These are phyloP conservation scores for Epiperipatus broadwayi DNA, from an alignment of 2,888 invertebrate genomes.

Conservation along the genomic window DNA sequence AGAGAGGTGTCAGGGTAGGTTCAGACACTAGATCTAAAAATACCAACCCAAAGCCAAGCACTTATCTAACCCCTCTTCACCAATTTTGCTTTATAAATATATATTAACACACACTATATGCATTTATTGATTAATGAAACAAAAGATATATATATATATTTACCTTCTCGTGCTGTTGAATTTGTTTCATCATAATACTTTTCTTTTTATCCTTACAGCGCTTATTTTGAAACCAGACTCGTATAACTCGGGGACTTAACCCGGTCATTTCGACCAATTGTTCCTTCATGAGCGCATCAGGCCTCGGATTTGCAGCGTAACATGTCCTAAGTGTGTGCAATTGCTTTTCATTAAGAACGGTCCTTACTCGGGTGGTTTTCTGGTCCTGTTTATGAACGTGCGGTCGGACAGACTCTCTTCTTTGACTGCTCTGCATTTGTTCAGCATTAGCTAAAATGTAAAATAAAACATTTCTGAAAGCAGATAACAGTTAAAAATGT, in stretches of 20 bases:
- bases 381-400: conserved; percentile 40
- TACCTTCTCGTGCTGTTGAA: conserved; percentile 96
- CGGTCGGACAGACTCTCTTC: conserved; percentile 19
- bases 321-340: conserved; percentile 90
- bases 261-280: conserved; percentile 98
- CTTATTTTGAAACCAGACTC: conserved; percentile 99
- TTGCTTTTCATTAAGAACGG: conserved; percentile 96
- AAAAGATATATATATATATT: no score
- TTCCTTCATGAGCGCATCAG: conserved; percentile 97
- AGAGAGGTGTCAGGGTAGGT: no score
- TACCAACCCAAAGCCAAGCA: no score
- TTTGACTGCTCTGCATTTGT: conserved; percentile 19
- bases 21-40: no score
- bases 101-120: no score
- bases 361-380: conserved; percentile 93
- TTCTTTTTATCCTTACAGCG: conserved; percentile 94
- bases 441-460: conserved; percentile 20
- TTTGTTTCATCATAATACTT: conserved; percentile 86
- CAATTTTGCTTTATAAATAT: no score
- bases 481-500: no score
- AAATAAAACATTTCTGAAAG: no score
- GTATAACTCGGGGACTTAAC: conserved; percentile 84
- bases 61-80: no score
- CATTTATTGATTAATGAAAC: no score
- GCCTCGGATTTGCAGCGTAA: conserved; percentile 90